Evolutionary conservation across 2,113 vertebrate species (phyloP).

Genomic region (Nothoprocta pentlandii): DNA sequence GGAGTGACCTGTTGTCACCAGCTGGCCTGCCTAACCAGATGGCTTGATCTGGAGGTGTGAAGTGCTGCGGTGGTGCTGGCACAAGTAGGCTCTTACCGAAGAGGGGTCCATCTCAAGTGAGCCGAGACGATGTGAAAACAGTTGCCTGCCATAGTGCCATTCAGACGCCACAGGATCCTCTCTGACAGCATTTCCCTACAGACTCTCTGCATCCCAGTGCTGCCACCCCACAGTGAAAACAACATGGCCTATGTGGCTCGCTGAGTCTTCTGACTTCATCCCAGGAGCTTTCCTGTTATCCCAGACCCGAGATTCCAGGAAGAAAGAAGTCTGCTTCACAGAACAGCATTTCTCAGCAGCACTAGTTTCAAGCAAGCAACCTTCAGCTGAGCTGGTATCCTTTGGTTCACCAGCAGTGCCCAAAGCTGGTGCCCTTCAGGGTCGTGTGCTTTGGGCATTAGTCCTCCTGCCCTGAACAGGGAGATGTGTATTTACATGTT

Average conservation of each 20-base stretch:
- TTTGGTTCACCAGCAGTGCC: background rate
- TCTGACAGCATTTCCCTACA: background rate
- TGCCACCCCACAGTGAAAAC: slow-evolving; percentile 1
- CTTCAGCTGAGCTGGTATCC: background rate
- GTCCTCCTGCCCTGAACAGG: background rate
- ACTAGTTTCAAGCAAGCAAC: slow-evolving; percentile 28
- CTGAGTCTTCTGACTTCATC: background rate
- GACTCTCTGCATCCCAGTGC: background rate
- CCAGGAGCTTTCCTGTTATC: background rate
- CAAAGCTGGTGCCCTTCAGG: background rate
- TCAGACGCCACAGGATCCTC: accelerated
- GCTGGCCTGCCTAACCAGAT: background rate
- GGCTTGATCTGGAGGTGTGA: background rate
- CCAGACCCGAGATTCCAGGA: slow-evolving; percentile 27
- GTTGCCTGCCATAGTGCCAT: background rate
- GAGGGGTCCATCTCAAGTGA: background rate
- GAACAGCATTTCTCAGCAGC: slow-evolving; percentile 24
- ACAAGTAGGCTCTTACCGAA: background rate
- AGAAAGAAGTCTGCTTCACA: slow-evolving; percentile 37
- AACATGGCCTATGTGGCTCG: slow-evolving; percentile 34
- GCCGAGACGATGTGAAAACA: background rate
- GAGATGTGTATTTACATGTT: slow-evolving; percentile 7
- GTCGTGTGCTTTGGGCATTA: background rate
- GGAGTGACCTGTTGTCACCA: background rate
- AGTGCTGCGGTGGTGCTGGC: background rate